These are phyloP conservation scores for Falco naumanni DNA, from an alignment of 2,797 vertebrate genomes.

Conservation along the genomic window DNA sequence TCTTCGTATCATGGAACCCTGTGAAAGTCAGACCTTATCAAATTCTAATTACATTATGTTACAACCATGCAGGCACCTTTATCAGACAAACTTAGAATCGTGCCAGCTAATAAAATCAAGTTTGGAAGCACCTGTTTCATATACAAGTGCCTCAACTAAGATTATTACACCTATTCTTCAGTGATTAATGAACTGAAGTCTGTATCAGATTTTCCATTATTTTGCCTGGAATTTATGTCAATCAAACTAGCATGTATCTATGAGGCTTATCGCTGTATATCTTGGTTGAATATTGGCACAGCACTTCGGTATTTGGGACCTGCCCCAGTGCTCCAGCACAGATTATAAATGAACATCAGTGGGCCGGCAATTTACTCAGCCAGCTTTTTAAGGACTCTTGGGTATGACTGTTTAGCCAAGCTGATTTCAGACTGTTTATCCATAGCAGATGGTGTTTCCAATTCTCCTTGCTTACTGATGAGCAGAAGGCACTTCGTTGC, in stretches of 20 bases:
- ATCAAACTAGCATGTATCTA: neutral
- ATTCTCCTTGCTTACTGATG: neutral
- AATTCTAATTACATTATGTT: neutral
- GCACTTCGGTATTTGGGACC: neutral
- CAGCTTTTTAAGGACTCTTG: neutral
- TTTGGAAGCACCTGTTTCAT: constrained; percentile 1
- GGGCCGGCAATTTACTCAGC: constrained; percentile 1
- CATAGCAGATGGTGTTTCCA: neutral
- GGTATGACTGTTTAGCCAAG: neutral
- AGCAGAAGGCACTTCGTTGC: neutral
- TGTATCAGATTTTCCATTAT: constrained; percentile 45
- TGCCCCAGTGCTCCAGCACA: neutral
- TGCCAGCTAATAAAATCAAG: neutral
- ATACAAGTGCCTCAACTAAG: constrained; percentile 2
- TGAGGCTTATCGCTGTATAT: neutral
- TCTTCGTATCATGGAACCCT: neutral
- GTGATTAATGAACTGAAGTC: neutral
- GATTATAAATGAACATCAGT: neutral
- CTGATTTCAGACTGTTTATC: constrained; percentile 23
- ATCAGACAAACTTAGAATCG: neutral
- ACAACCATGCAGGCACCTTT: neutral
- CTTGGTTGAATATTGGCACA: neutral
- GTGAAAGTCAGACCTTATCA: neutral
- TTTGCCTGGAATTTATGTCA: constrained; percentile 17
- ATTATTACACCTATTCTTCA: neutral